Evolutionary conservation across 2,888 invertebrate genomes (phyloP), one percentile per base, ranked within the genome.

Genomic region (Parnassius orleans): DNA sequence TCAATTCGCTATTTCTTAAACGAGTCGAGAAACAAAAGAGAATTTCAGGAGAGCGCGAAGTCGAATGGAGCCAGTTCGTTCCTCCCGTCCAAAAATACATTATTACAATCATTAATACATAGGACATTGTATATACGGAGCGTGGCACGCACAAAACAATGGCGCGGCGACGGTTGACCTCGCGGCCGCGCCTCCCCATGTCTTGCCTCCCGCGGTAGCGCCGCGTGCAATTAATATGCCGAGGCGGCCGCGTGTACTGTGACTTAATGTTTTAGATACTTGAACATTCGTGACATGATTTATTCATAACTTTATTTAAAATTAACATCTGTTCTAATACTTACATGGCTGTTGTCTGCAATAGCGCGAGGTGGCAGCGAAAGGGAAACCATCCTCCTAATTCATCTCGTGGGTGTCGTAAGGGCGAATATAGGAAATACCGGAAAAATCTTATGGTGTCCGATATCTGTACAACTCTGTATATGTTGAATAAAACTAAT

Each of bases 161-260:
- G 88, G 90, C 85, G 79, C 78, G 81, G 84, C 87, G 90, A 88
- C 89, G 90, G 89, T 89, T 90, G 90, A 90, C 90, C 90, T 90
- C 90, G 89, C 85, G 83, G 78, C 78, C 61, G 81, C 80, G 76
- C 87, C 87, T 79, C 86, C 86, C 85, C 81, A 80, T 81, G 84
- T 85, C 87, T 86, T 84, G 80, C 85, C 84, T 77, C 84, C 85
- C 87, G 81, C 86, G 88, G 89, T 89, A 87, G 90, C 89, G 85
- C 90, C 90, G 91, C 90, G 89, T 90, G 91, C 91, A 91, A 91
- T 91, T 91, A 91, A 91, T 91, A 91, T 90, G 90, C 91, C 88
- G 88, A 89, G 89, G 85, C 87, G 85, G 83, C 90, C 90, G 90
- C 91, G 89, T 79, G 71, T 78, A 81, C 73, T 2, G 58, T 69